Percentiles rank a stretch among this genome's conserved stretches.
Conservation (phyloP, 2,888 invertebrate species). For the Chouioia cunea region DNA sequence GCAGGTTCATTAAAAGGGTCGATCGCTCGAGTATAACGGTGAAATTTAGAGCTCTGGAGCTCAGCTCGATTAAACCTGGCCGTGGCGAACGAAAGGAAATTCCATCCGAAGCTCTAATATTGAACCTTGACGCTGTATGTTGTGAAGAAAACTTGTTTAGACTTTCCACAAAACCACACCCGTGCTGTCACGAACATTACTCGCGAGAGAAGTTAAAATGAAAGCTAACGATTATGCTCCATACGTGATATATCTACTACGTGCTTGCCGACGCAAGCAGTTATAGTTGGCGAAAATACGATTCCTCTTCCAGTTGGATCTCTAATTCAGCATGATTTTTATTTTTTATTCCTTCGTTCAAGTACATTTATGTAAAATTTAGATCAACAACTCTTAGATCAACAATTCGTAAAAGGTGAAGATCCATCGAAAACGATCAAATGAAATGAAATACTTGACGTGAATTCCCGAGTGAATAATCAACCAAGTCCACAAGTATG, state of each 20-base stretch:
- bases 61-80: conserved; percentile 13
- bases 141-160: conserved; percentile 12
- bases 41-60: conserved; percentile 7
- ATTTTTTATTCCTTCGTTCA: neutral
- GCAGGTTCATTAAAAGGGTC: conserved; percentile 11
- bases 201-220: no score
- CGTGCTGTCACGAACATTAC: no score
- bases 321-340: neutral
- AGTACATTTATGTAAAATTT: neutral
- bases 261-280: no score
- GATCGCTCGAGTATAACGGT: neutral
- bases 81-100: conserved; percentile 6
- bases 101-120: neutral
- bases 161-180: neutral
- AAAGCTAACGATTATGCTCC: no score
- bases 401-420: no score
- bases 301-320: no score
- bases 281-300: no score
- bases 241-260: no score
- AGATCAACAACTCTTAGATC: no score
- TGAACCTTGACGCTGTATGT: neutral
- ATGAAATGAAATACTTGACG: no score
- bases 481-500: neutral
- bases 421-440: no score
- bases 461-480: no score